Evolutionary conservation across 2,888 invertebrate species (phyloP).

Genomic region (Arrhopalites spinosus): DNA sequence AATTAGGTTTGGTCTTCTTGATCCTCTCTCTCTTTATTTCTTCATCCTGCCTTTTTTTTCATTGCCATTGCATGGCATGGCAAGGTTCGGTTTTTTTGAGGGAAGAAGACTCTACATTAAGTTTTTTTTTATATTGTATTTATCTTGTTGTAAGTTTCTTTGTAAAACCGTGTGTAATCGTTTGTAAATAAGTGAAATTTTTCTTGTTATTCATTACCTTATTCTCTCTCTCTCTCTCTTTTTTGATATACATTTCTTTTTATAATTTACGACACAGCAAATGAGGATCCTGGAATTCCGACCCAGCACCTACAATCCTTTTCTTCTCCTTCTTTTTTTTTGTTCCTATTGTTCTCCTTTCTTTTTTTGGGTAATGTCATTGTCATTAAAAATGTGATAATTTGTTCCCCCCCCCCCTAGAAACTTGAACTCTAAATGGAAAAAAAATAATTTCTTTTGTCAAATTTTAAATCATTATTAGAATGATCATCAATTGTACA

Average conservation of each 20-base stretch:
- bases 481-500: not conserved
- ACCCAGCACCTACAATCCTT: not conserved
- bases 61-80: not conserved
- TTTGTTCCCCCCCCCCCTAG: not conserved
- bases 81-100: not conserved
- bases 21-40: constrained; percentile 1
- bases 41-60: not conserved
- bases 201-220: not conserved
- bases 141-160: not conserved
- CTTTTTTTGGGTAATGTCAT: not conserved
- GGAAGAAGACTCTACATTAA: not conserved
- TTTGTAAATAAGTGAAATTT: constrained; percentile 12
- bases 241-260: not conserved
- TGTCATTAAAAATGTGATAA: not conserved
- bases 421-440: constrained; percentile 2
- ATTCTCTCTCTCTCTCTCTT: not conserved
- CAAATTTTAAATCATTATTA: not conserved
- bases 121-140: not conserved
- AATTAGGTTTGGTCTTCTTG: constrained; percentile 15
- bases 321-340: not conserved
- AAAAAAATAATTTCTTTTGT: constrained; percentile 5
- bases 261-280: no score
- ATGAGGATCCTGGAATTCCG: no score
- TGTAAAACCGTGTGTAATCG: constrained; percentile 8
- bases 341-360: not conserved